These are phyloP conservation scores for Planiliza haematocheilus DNA, from an alignment of 2,113 vertebrate genomes.

Conservation along the genomic window DNA sequence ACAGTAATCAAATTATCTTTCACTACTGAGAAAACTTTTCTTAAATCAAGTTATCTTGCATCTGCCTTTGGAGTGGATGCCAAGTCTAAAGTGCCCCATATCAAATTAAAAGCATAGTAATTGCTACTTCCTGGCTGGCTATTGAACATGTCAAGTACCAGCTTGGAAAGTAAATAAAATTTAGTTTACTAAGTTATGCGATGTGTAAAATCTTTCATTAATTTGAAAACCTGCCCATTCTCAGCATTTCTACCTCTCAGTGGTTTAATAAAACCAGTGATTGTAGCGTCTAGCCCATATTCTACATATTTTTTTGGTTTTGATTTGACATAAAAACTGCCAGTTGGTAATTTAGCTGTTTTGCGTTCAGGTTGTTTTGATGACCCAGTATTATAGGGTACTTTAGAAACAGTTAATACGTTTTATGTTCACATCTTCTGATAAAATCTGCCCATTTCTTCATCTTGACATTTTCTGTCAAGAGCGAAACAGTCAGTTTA, in stretches of 20 bases:
- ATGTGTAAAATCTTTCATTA: not conserved
- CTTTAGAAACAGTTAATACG: not conserved
- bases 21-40: too few species aligned
- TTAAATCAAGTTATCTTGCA: too few species aligned
- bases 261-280: not conserved
- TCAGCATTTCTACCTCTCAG: not conserved
- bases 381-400: not conserved
- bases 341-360: not conserved
- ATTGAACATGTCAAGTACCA: conserved; percentile 2
- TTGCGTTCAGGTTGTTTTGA: not conserved
- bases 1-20: too few species aligned
- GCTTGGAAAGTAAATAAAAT: not conserved
- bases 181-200: not conserved
- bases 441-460: too few species aligned
- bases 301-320: too few species aligned
- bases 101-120: too few species aligned
- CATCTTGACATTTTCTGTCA: not conserved
- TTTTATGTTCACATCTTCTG: not conserved
- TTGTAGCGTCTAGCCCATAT: too few species aligned
- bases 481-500: not conserved
- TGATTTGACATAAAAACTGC: not conserved
- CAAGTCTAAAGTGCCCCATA: too few species aligned
- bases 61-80: too few species aligned
- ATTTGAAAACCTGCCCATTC: not conserved
- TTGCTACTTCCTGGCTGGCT: not conserved